Percentiles rank a stretch among this genome's conserved stretches.
phyloP scores from a whole-genome alignment of 2,113 vertebrate species.

The Apus apus region DNA sequence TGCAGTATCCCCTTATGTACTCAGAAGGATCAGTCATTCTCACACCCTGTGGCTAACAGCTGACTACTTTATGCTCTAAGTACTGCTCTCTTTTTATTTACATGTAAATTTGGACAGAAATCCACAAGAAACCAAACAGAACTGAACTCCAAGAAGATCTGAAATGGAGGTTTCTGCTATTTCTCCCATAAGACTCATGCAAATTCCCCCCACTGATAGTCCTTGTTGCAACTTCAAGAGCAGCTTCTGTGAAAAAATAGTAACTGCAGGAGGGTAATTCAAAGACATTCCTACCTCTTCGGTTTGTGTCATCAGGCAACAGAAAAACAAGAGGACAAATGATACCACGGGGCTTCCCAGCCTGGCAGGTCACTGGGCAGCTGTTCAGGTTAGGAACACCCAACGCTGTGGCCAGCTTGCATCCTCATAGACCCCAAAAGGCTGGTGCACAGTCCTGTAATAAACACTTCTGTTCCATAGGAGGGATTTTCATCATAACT shows the following conservation, averaged over 20 bases:
- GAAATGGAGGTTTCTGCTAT: neutral
- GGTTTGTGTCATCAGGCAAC: accelerated
- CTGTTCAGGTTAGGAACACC: no score
- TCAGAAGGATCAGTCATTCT: neutral
- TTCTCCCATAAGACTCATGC: neutral
- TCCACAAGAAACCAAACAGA: neutral
- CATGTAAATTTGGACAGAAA: neutral
- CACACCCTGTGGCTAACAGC: neutral
- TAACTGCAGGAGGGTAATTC: neutral
- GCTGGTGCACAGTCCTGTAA: accelerated
- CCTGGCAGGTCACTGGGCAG: accelerated
- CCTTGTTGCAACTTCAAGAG: neutral
- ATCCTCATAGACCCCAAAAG: neutral
- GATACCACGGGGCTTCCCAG: accelerated
- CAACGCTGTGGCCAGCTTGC: accelerated
- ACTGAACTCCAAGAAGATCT: accelerated
- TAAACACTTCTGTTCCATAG: neutral
- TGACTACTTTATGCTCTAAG: accelerated
- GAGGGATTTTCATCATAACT: accelerated
- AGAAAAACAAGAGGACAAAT: neutral
- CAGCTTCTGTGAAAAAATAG: neutral
- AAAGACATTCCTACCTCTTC: neutral
- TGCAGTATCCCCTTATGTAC: neutral
- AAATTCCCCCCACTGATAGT: neutral
- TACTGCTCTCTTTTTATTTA: neutral